Base-by-base conservation (phyloP, 2,113 vertebrate species). In the Gobio gobio region DNA sequence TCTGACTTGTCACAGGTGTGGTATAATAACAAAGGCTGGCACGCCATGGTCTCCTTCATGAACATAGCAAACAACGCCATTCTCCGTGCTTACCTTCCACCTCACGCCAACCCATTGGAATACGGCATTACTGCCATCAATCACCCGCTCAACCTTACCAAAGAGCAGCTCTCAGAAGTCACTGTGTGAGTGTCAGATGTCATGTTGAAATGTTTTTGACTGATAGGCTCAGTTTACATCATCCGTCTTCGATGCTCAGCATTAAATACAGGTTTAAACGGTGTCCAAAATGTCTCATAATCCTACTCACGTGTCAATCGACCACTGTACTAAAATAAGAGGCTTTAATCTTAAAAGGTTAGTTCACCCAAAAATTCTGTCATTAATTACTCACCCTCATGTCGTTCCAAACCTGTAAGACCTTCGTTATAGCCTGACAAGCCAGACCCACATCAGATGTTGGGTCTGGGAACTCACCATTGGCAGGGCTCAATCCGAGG, bases 21-120 rank as follows among this genome's bases (percentile, higher is more conserved):
- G 98, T 99, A 97, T 89, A 99, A 98, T 89, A 99, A 99, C 92
- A 99, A 99, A 93, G 98, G 98, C 84, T 99, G 98, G 98, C 98
- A 99, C 2, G 95, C 97, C 86, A 92, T 98, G 94, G 97, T 97
- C 86, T 94, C 95, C 88, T 99, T 97, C 92, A 95, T 99, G 91
- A 99, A 98, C 0, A 92, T 98, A 87, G 98, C 96, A 33, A 99
- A 97, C 88, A 99, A 97, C 1, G 97, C 96, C 86, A 95, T 99
- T 86, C 93, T 99, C 26, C 91, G 98, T 88, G 96, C 96, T 63
- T 94, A 95, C 89, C 93, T 99, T 9, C 94, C 89, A 0, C 81
- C 88, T 6, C 88, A 91, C 3, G 91, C 93, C 87, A 92, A 94
- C 72, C 95, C 96, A 0, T 94, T 93, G 3, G 94, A 96, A 13